Evolutionary conservation across 30 jellyfish, hydroid and myxozoan species (phyloP).

Genomic region (Cassiopea xamachana): DNA sequence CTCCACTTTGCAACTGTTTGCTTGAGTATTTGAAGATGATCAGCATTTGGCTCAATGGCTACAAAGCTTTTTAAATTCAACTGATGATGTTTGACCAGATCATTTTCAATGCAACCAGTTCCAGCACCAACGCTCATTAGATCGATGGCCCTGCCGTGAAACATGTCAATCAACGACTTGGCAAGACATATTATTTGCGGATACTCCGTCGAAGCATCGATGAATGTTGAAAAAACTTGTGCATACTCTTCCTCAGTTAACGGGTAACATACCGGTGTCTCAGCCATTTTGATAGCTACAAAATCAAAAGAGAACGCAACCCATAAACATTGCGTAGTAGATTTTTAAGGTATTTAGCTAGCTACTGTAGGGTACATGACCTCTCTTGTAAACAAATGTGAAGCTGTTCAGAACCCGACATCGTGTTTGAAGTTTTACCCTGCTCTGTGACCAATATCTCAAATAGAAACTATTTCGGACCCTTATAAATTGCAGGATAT

Average conservation of each 20-base stretch:
- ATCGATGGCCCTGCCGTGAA: conserved; percentile 30
- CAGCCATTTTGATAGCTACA: neutral
- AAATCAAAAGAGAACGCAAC: neutral
- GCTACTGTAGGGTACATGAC: too few relatives aligned
- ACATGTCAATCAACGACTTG: conserved; percentile 17
- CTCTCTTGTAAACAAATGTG: too few relatives aligned
- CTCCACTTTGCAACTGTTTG: conserved; percentile 32
- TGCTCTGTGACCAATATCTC: too few relatives aligned
- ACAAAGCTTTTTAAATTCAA: conserved; percentile 3
- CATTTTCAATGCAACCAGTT: conserved; percentile 56
- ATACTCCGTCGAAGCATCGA: conserved; percentile 31
- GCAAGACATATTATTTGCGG: neutral
- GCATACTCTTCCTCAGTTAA: conserved; percentile 51
- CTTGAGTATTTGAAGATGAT: conserved; percentile 23
- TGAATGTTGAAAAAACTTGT: conserved; percentile 13
- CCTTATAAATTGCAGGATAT: too few relatives aligned
- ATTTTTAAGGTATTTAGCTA: too few relatives aligned
- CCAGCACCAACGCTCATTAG: conserved; percentile 75
- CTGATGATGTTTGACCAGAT: conserved; percentile 4
- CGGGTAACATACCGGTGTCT: conserved; percentile 5
- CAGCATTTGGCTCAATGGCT: conserved; percentile 61
- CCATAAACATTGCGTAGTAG: too few relatives aligned
- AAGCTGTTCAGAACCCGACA: too few relatives aligned
- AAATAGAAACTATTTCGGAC: too few relatives aligned
- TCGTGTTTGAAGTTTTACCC: too few relatives aligned